phyloP scores from a whole-genome alignment of 2,797 vertebrate genomes.

The Silurus lanzhouensis region DNA sequence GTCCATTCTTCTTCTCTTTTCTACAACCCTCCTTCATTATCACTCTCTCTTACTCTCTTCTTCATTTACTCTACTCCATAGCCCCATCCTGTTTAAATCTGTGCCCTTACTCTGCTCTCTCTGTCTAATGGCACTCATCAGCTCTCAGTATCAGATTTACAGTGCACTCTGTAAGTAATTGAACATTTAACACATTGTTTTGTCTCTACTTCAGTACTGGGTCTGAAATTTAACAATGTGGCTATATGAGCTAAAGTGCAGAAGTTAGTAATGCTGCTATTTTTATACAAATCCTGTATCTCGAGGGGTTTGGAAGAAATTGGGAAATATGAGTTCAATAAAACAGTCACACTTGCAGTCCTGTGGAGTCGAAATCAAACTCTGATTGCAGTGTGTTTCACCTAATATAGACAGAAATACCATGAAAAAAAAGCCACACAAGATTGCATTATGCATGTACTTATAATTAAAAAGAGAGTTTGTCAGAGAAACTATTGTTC shows the following conservation, averaged over 20 bases:
- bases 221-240: background rate
- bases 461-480: background rate
- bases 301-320: background rate
- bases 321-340: background rate
- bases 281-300: background rate
- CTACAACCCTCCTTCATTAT: background rate
- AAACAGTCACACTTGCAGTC: background rate
- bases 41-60: background rate
- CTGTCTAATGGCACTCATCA: constrained; percentile 20
- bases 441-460: background rate
- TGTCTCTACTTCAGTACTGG: background rate
- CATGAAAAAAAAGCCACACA: background rate
- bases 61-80: background rate
- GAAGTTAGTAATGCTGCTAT: background rate
- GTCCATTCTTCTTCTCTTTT: background rate
- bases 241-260: background rate
- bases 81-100: background rate
- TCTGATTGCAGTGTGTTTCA: background rate
- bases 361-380: background rate
- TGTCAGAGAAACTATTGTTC: too few relatives aligned
- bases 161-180: constrained; percentile 19
- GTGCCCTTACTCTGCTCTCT: background rate
- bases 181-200: constrained; percentile 16
- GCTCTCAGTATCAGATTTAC: constrained; percentile 10
- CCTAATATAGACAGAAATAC: background rate